These are phyloP conservation scores for Corvus hawaiiensis DNA, from an alignment of 2,113 vertebrate species.

Conservation along the genomic window DNA sequence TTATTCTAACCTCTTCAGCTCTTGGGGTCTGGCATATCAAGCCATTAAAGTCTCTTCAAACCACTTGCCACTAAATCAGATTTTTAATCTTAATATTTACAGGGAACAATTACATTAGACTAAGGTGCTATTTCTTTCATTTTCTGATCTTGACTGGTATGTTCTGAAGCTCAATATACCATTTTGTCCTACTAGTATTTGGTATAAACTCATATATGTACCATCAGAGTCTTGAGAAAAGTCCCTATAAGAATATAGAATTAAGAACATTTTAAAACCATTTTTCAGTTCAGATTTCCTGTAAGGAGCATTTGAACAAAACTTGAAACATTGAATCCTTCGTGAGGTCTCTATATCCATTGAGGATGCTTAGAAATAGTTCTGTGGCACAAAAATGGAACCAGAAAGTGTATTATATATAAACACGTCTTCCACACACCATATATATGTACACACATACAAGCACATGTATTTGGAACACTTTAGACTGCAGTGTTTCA, in stretches of 20 bases:
- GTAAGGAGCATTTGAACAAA: background rate
- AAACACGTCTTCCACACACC: background rate
- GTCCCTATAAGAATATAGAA: background rate
- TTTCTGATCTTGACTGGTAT: background rate
- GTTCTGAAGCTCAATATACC: background rate
- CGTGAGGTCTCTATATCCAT: background rate
- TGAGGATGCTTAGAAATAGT: background rate
- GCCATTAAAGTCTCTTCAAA: background rate
- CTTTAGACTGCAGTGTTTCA: background rate
- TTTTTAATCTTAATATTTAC: background rate
- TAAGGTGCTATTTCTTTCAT: background rate
- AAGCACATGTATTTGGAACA: background rate
- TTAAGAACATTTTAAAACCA: background rate
- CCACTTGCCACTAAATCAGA: background rate
- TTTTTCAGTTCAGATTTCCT: background rate
- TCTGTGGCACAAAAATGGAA: background rate
- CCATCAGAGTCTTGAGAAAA: background rate
- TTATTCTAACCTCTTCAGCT: background rate
- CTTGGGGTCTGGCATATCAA: background rate
- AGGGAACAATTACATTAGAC: background rate
- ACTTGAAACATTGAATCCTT: background rate
- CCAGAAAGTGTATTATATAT: background rate
- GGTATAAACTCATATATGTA: background rate
- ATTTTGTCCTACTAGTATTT: background rate
- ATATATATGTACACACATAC: fast-evolving